Evolutionary conservation across 2,113 vertebrate species (phyloP), one percentile per base, ranked within the genome.

Genomic region (Cyanoderma ruficeps): DNA sequence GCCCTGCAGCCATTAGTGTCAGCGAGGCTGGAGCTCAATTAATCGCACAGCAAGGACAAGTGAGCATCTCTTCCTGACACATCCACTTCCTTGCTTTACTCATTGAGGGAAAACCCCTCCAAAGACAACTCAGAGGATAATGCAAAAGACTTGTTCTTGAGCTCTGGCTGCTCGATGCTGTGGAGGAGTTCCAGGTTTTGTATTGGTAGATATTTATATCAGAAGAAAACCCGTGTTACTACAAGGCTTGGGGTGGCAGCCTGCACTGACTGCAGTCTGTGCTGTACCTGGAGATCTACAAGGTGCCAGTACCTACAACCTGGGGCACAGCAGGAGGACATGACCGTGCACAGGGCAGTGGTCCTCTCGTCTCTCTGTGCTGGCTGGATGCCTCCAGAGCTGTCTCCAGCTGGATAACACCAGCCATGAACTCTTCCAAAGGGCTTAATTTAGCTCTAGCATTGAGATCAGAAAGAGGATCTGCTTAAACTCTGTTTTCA

Each of bases 361-460:
- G 31, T n/a, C 31, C 77, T 78, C 60, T 47, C 33, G 33, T 14
- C 44, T 31, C 69, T 27, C 83, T 46, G 9, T 27, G 57, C 68
- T 83, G 69, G 53, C 89, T 76, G 83, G 33, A 5, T 44, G 86
- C 83, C 44, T 65, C 49, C 4, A 1, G 12, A 13, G 55, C 31
- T 68, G 44, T 41, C 71, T 90, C 83, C 93, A 96, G 11, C 57
- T 83, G 71, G 53, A 44, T 50, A n/a, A 77, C 50, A 37, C 33
- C 64, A 92, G 71, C 15, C 68, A 21, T 2, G 4, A 81, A 47
- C 76, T 67, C 71, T 72, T 94, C 90, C 83, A 88, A 53, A 81
- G 23, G 24, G 63, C 72, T 90, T 92, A 72, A 83, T 70, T 94
- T 93, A 92, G 90, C 88, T 80, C 67, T 4, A 85, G 67, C 57